Conservation (phyloP, 92 coral and sea anemone genomes). For the Zoanthus sansibaricus region DNA sequence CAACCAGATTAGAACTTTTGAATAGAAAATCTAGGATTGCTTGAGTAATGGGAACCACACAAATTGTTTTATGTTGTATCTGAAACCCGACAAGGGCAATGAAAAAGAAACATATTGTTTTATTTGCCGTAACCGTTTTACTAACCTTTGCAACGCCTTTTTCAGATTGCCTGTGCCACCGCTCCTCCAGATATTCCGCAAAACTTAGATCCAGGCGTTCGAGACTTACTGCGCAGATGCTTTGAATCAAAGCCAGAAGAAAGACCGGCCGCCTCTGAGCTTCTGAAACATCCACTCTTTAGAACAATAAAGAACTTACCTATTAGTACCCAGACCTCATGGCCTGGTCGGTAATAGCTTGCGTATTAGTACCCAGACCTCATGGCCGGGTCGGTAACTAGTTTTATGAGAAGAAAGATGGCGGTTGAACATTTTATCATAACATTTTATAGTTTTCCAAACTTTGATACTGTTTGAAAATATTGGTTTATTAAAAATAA, state of each 20-base stretch:
- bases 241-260: constrained; percentile 87
- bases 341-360: constrained; percentile 28
- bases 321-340: constrained; percentile 18
- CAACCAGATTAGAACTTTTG: no score
- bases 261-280: constrained; percentile 82
- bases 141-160: neutral
- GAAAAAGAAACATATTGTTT: no score
- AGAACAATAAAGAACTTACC: constrained; percentile 62
- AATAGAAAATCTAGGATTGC: no score
- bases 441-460: neutral
- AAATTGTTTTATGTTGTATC: no score
- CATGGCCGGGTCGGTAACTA: constrained; percentile 18
- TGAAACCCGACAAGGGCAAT: no score
- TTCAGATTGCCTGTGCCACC: constrained; percentile 93
- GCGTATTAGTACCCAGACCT: constrained; percentile 21
- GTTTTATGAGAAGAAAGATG: neutral
- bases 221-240: constrained; percentile 91
- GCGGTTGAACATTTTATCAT: neutral
- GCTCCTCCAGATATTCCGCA: constrained; percentile 95
- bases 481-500: neutral
- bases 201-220: constrained; percentile 85
- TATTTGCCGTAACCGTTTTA: no score
- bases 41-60: no score
- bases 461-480: neutral
- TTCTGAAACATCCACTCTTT: constrained; percentile 89